phyloP scores from a whole-genome alignment of 2,113 vertebrate species.

The Pyrgilauda ruficollis region DNA sequence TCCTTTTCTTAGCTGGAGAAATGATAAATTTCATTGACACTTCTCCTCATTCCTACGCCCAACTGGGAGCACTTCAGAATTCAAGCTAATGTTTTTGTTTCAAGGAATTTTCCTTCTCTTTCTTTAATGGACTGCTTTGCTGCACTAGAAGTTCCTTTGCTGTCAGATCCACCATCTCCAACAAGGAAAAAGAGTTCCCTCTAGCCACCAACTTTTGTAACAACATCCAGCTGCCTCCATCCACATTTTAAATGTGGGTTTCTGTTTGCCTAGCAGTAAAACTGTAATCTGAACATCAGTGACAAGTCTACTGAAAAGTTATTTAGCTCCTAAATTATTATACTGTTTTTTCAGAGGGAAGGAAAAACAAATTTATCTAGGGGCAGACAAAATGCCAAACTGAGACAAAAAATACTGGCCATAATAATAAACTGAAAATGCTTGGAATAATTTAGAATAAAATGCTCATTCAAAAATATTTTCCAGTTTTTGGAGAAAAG shows the following conservation, averaged over 20 bases:
- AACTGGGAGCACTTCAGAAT: background rate
- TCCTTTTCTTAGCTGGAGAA: background rate
- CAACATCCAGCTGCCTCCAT: background rate
- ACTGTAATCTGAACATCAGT: slow-evolving; percentile 58
- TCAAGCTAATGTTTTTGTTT: background rate
- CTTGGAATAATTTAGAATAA: slow-evolving; percentile 3
- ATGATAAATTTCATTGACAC: slow-evolving; percentile 5
- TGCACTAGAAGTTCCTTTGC: background rate
- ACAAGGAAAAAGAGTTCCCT: slow-evolving; percentile 68
- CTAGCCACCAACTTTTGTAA: slow-evolving; percentile 58
- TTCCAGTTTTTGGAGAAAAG: background rate
- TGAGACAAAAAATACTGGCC: background rate
- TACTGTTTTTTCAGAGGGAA: slow-evolving; percentile 14
- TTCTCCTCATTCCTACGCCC: background rate
- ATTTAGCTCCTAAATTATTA: slow-evolving; percentile 54
- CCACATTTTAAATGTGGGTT: background rate
- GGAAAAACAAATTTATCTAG: slow-evolving; percentile 34
- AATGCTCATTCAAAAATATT: slow-evolving; percentile 4
- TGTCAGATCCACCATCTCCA: background rate
- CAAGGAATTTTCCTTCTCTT: slow-evolving; percentile 20
- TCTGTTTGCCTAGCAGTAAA: slow-evolving; percentile 66
- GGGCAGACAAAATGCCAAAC: slow-evolving; percentile 1
- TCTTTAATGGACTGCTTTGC: background rate
- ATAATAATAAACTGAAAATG: slow-evolving; percentile 21
- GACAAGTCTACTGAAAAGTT: slow-evolving; percentile 53